A percentile compares a stretch with the other conserved stretches of the same genome.
phyloP scores from a whole-genome alignment of 1,140 invertebrate genomes.

The Chymomyza costata region DNA sequence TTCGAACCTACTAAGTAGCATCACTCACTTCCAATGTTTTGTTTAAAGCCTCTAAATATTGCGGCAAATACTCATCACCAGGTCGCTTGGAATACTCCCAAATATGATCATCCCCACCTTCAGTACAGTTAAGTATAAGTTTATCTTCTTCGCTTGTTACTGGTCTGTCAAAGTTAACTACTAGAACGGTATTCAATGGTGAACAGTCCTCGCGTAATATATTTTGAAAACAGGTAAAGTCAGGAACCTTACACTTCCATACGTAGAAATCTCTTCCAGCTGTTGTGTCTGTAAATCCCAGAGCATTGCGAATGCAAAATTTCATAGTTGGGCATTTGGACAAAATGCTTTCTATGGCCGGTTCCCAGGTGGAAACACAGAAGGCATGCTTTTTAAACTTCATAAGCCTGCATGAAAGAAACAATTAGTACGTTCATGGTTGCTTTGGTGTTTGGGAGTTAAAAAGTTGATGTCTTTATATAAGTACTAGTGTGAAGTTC shows the following conservation, averaged over 20 bases:
- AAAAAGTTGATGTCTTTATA: too few species aligned
- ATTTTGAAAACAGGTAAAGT: conserved; percentile 51
- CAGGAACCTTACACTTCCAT: conserved; percentile 46
- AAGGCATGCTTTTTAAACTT: conserved; percentile 57
- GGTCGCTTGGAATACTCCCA: conserved; percentile 63
- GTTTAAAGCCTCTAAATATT: conserved; percentile 46
- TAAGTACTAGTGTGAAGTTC: too few species aligned
- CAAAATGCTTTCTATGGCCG: conserved; percentile 66
- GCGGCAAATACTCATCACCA: conserved; percentile 39
- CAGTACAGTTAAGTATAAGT: conserved; percentile 39
- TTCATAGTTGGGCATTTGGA: conserved; percentile 65
- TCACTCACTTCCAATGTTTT: conserved; percentile 43
- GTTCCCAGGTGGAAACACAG: conserved; percentile 64
- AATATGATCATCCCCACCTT: conserved; percentile 1
- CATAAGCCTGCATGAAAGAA: conserved; percentile 36
- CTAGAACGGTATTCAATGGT: conserved; percentile 47
- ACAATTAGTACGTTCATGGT: too few species aligned
- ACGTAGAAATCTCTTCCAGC: conserved; percentile 61
- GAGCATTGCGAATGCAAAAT: conserved; percentile 62
- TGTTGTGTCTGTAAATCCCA: conserved; percentile 63
- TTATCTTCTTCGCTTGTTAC: conserved; percentile 4
- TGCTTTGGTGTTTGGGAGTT: too few species aligned
- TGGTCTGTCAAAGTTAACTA: conserved; percentile 61
- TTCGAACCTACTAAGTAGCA: background rate
- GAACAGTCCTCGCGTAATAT: conserved; percentile 57